Percentiles rank a stretch among this genome's conserved stretches.
These are phyloP conservation scores for Spinus pinus DNA, from an alignment of 2,797 vertebrate genomes.

Conservation along the genomic window DNA sequence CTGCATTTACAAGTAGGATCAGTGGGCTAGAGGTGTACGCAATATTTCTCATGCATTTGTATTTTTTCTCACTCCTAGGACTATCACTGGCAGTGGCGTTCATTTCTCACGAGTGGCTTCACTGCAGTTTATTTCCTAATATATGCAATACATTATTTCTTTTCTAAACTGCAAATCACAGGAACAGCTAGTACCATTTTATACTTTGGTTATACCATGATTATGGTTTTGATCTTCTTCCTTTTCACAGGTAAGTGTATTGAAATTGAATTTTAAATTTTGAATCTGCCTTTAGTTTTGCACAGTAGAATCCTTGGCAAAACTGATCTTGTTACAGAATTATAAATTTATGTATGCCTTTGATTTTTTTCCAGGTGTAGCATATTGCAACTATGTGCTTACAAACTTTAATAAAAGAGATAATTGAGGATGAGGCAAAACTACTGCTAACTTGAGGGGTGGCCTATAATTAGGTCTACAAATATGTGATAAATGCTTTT, in stretches of 20 bases:
- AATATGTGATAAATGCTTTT: not conserved
- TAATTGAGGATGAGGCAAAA: not conserved
- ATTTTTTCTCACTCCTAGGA: conserved; percentile 74
- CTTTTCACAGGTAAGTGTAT: conserved; percentile 86
- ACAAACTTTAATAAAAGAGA: not conserved
- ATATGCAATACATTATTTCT: conserved; percentile 93
- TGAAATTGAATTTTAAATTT: not conserved
- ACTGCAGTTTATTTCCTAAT: conserved; percentile 92
- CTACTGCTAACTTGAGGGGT: not conserved
- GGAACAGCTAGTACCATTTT: conserved; percentile 92
- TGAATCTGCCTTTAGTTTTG: not conserved
- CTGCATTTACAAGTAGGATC: not conserved
- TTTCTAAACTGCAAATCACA: conserved; percentile 92
- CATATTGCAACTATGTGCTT: not conserved
- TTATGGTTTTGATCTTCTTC: conserved; percentile 96
- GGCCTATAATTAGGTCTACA: not conserved
- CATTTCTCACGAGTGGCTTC: conserved; percentile 94
- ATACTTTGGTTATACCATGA: conserved; percentile 94
- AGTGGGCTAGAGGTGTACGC: not conserved
- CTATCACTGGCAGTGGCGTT: conserved; percentile 96
- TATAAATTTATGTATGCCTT: not conserved
- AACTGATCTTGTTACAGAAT: not conserved
- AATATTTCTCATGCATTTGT: not conserved
- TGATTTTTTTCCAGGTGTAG: not conserved
- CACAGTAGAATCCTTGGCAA: not conserved